Evolutionary conservation across 2,888 invertebrate species (phyloP).

Genomic region (Nephrotoma appendiculata): DNA sequence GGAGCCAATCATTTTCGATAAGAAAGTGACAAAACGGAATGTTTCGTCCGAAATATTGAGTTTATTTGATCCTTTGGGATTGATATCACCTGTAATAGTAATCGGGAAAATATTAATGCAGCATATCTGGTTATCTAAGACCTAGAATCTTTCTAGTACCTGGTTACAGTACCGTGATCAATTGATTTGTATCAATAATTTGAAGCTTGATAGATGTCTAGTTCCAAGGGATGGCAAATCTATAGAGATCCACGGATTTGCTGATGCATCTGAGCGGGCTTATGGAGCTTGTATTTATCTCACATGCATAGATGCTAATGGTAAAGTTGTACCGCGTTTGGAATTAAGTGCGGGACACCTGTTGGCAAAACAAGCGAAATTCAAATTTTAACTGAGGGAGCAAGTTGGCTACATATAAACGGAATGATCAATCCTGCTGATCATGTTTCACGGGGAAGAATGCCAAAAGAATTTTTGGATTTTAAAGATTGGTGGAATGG

Average conservation of each 20-base stretch:
- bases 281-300: neutral
- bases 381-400: too few species aligned
- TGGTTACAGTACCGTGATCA: conserved; percentile 9
- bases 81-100: too few species aligned
- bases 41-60: conserved; percentile 15
- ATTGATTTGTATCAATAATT: neutral
- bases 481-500: neutral
- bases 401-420: too few species aligned
- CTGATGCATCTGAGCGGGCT: too few species aligned
- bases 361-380: too few species aligned
- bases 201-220: neutral
- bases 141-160: conserved; percentile 6
- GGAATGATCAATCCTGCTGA: too few species aligned
- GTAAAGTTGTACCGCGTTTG: conserved; percentile 15
- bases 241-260: too few species aligned
- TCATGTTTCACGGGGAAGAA: too few species aligned
- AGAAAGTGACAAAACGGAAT: conserved; percentile 14
- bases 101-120: too few species aligned
- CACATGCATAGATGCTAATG: conserved; percentile 6
- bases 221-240: conserved; percentile 9
- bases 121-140: conserved; percentile 14
- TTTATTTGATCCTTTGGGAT: conserved; percentile 11
- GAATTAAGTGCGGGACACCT: conserved; percentile 18
- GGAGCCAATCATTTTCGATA: neutral
- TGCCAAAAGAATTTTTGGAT: too few species aligned